A percentile compares a stretch with the other conserved stretches of the same genome.
phyloP scores from a whole-genome alignment of 2,888 invertebrate species.

The Rosalia funebris region DNA sequence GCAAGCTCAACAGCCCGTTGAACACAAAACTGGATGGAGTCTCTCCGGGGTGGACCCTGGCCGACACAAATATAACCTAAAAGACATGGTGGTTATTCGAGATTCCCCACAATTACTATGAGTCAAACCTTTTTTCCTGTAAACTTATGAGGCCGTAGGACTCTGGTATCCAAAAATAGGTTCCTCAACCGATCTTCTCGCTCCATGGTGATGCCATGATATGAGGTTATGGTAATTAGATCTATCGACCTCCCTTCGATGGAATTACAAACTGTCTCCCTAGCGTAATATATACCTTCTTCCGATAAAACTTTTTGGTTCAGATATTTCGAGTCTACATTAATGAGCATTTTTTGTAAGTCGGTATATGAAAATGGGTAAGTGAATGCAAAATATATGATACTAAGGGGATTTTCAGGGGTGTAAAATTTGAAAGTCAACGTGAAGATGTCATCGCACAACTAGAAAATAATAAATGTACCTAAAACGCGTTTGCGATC shows the following conservation, averaged over 20 bases:
- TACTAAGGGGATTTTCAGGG: constrained; percentile 75
- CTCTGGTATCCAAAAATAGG: constrained; percentile 76
- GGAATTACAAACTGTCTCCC: constrained; percentile 83
- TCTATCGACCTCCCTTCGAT: constrained; percentile 83
- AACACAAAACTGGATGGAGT: constrained; percentile 91
- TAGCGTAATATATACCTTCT: constrained; percentile 85
- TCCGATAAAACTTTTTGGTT: constrained; percentile 58
- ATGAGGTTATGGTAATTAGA: constrained; percentile 84
- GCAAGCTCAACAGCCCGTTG: constrained; percentile 85
- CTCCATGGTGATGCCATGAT: constrained; percentile 77
- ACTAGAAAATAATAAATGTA: constrained; percentile 64
- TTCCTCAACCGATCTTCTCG: constrained; percentile 77
- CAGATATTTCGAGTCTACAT: constrained; percentile 73
- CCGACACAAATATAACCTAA: constrained; percentile 85
- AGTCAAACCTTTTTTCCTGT: constrained; percentile 75
- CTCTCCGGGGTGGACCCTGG: constrained; percentile 92
- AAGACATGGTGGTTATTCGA: constrained; percentile 32
- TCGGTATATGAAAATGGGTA: constrained; percentile 90
- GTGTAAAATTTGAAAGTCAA: constrained; percentile 79
- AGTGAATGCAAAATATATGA: constrained; percentile 89
- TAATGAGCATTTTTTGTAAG: constrained; percentile 76
- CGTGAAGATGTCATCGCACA: constrained; percentile 77
- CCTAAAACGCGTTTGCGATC: too few species aligned
- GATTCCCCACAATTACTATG: background rate
- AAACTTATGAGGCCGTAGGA: constrained; percentile 79